Evolutionary conservation across 1,140 invertebrate species (phyloP).

Genomic region (Penaeus indicus): DNA sequence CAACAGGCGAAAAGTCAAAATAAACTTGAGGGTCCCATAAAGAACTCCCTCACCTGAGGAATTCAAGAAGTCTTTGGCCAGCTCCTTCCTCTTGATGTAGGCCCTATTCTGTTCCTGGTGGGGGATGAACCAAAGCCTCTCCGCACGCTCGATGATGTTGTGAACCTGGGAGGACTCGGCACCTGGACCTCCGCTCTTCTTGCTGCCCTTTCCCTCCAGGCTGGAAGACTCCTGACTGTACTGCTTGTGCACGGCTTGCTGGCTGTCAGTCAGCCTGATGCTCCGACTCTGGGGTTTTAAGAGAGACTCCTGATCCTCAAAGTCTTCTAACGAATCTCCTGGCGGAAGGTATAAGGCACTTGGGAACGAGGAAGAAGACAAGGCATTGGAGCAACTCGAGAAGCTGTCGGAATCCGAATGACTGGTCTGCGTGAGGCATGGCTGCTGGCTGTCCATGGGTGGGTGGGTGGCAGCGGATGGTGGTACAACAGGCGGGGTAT

Average conservation of each 20-base stretch:
- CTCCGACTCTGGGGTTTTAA: not conserved
- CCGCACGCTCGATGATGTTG: constrained; percentile 29
- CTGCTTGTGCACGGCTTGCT: not conserved
- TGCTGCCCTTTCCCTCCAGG: not conserved
- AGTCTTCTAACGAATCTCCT: not conserved
- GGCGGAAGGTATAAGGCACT: not conserved
- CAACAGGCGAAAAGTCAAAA: no score
- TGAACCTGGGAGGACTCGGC: constrained; percentile 28
- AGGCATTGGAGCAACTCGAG: not conserved
- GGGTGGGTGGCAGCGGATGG: not conserved
- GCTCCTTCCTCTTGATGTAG: constrained; percentile 49
- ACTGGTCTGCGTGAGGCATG: not conserved
- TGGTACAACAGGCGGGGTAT: constrained; percentile 3
- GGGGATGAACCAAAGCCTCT: constrained; percentile 50
- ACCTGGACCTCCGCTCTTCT: not conserved
- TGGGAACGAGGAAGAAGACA: not conserved
- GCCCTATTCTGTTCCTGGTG: constrained; percentile 45
- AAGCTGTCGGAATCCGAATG: not conserved
- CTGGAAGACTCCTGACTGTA: constrained; percentile 3
- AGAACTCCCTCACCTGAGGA: constrained; percentile 31
- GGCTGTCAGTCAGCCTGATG: not conserved
- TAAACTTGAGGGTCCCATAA: not conserved
- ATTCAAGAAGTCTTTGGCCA: constrained; percentile 35
- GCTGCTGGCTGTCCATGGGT: constrained; percentile 1
- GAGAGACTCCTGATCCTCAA: constrained; percentile 1